Evolutionary conservation across 2,888 invertebrate genomes (phyloP), one percentile per base, ranked within the genome.

Genomic region (Tricholauxania praeusta): DNA sequence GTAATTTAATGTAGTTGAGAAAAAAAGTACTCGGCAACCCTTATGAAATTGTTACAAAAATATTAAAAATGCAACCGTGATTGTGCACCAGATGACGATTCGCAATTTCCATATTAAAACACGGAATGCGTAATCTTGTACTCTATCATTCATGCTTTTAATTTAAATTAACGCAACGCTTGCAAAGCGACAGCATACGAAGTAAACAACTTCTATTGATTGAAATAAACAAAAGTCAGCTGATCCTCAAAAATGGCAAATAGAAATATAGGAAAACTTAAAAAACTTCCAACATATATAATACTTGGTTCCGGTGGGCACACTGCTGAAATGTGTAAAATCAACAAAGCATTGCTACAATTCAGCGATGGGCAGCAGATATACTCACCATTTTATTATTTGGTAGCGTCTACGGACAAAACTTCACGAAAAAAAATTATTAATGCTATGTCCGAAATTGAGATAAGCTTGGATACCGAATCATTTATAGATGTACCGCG

Each of bases 321-420:
- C 85, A 99, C 99, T 0, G 93, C 94, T n/a, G 99, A 99, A 90
- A 93, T 99, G 90, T 85, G 98, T 66, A 90, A 92, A 76, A 89
- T 98, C 57, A 85, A 94, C 8, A 88, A 90, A 77, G 89, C 89
- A 47, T 84, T 98, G 60, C 22, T 82, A 6, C 70, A 74, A 12
- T 76, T 64, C 12, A 51, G 72, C 32, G 69, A 74, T 10, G 71
- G 74, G 7, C 63, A 49, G 12, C 59, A 59, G 17, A 72, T 73
- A n/a, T 79, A 77, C 62, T 73, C 72, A 28, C 78, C 78, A 12
- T 65, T 76, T 64, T 75, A 75, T 28, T 97, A 96, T 83, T 87
- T 97, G 62, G 87, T 94, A 76, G 95, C 97, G 5, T 89, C 91
- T 66, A 92, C 91, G 72, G 98, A 98, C 87, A 85, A 83, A 14